Percentiles rank a stretch among this genome's conserved stretches.
phyloP scores from a whole-genome alignment of 2,888 invertebrate species.

The Athalia cordata region DNA sequence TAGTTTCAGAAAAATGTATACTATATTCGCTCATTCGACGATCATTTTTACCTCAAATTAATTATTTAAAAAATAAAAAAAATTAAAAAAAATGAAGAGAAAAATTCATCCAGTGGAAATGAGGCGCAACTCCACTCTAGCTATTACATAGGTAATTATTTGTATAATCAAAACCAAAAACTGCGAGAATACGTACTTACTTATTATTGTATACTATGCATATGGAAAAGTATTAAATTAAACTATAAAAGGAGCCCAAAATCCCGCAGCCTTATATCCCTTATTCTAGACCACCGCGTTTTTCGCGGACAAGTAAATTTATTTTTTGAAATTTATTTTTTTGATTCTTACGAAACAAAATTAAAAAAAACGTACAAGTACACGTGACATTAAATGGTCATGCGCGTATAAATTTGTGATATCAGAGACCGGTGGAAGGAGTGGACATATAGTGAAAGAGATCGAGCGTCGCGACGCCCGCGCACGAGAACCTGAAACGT shows the following conservation, averaged over 20 bases:
- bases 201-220: constrained; percentile 11
- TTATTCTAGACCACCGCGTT: too few species aligned
- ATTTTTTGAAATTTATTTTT: too few species aligned
- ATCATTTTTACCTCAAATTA: too few species aligned
- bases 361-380: too few species aligned
- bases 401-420: neutral
- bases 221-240: constrained; percentile 4
- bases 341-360: too few species aligned
- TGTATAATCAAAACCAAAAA: neutral
- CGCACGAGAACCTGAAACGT: neutral
- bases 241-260: constrained; percentile 12
- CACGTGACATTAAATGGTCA: too few species aligned
- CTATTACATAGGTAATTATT: neutral
- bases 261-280: too few species aligned
- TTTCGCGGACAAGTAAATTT: too few species aligned
- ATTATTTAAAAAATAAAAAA: neutral
- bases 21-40: too few species aligned
- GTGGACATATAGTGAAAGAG: neutral
- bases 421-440: constrained; percentile 3
- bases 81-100: neutral
- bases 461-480: constrained; percentile 9
- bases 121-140: neutral
- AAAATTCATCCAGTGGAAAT: neutral
- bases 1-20: too few species aligned
- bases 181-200: constrained; percentile 35